Evolutionary conservation across 2,797 vertebrate species (phyloP).

Genomic region (Saxicola maurus): DNA sequence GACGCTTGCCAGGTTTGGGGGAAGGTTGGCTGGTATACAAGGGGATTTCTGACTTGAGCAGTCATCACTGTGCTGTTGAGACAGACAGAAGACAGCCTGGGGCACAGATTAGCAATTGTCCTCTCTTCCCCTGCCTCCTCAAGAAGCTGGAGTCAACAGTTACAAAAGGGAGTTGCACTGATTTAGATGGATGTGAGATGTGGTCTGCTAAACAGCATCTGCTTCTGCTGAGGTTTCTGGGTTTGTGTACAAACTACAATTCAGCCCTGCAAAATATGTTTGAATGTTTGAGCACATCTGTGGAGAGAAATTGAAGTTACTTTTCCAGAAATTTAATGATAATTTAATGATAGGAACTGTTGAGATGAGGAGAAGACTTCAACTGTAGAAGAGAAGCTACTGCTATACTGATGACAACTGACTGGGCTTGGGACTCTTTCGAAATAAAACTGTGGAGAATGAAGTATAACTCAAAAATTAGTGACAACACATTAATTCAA

Average conservation of each 20-base stretch:
- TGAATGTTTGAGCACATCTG: background rate
- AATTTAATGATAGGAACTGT: background rate
- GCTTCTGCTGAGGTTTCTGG: background rate
- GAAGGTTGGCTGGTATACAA: background rate
- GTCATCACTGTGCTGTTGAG: background rate
- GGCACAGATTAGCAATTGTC: background rate
- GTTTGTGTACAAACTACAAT: background rate
- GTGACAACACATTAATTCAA: background rate
- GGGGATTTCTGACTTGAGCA: background rate
- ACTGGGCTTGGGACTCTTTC: background rate
- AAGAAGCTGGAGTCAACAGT: background rate
- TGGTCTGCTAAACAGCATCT: fast-evolving
- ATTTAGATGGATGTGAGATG: background rate
- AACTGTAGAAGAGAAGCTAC: background rate
- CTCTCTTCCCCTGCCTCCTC: background rate
- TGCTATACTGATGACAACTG: background rate
- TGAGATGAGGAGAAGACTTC: background rate
- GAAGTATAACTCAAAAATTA: background rate
- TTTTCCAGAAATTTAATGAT: background rate
- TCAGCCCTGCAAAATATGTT: background rate
- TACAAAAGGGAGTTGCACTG: background rate
- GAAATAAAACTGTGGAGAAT: background rate
- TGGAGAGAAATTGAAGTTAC: background rate
- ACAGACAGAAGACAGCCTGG: background rate
- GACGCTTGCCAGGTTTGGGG: background rate